A percentile compares a stretch with the other conserved stretches of the same genome.
Evolutionary conservation across 1,140 invertebrate genomes (phyloP).

Genomic region (Calliphora vicina): DNA sequence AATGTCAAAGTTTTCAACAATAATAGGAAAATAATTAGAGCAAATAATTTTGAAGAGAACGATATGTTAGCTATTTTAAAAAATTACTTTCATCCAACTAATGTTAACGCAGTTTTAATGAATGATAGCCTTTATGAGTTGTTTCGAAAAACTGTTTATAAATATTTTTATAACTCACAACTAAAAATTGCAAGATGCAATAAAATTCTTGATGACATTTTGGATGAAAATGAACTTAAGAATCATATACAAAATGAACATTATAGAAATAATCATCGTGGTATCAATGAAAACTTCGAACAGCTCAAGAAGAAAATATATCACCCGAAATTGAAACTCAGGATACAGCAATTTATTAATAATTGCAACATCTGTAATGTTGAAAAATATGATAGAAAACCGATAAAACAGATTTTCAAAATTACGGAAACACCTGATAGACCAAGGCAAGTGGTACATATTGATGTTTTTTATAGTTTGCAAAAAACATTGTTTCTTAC

Average conservation of each 20-base stretch:
- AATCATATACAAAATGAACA: neutral
- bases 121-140: neutral
- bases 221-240: neutral
- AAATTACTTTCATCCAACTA: neutral
- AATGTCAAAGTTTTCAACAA: neutral
- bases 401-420: neutral
- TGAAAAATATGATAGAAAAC: neutral
- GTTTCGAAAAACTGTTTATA: neutral
- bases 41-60: neutral
- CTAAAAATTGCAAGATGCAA: neutral
- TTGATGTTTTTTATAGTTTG: neutral
- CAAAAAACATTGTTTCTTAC: neutral
- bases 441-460: neutral
- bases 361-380: neutral
- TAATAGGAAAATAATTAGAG: conserved; percentile 1
- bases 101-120: conserved; percentile 1
- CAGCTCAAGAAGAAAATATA: neutral
- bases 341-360: neutral
- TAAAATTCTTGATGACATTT: neutral
- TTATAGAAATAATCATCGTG: conserved; percentile 28
- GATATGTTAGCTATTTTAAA: neutral
- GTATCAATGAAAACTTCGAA: conserved; percentile 13
- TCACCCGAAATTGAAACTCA: neutral
- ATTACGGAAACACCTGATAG: neutral
- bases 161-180: neutral